Evolutionary conservation across 2,113 vertebrate genomes (phyloP).

Genomic region (Corvus cornix): DNA sequence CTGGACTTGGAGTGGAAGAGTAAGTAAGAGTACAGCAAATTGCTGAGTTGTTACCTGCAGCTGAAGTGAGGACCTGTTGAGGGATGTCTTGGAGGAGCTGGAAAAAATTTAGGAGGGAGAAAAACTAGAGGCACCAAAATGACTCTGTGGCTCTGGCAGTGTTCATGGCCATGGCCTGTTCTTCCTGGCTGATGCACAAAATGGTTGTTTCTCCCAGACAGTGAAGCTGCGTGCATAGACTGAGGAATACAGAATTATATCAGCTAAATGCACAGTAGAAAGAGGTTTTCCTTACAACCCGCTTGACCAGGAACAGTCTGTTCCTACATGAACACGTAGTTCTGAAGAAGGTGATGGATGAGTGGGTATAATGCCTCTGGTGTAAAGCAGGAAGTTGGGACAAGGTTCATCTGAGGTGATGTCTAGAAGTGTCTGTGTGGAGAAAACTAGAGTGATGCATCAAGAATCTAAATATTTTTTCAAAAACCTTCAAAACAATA

Average conservation of each 20-base stretch:
- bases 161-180: rapidly evolving
- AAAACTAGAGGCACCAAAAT: background rate
- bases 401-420: background rate
- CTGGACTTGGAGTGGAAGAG: background rate
- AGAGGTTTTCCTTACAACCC: background rate
- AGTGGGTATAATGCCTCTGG: background rate
- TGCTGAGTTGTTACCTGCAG: background rate
- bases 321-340: background rate
- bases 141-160: background rate
- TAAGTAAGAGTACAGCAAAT: background rate
- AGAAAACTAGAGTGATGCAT: background rate
- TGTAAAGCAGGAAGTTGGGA: background rate
- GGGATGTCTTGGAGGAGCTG: background rate
- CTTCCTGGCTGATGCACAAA: background rate
- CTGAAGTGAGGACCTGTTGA: background rate
- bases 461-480: background rate
- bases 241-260: background rate
- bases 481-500: background rate
- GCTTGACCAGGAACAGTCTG: background rate
- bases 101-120: background rate
- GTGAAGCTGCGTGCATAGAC: background rate
- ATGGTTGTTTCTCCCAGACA: background rate
- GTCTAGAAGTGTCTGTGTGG: background rate
- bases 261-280: background rate
- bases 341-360: background rate